These are phyloP conservation scores for Tokudaia muenninki DNA, from an alignment of 2,797 vertebrate genomes.

Conservation along the genomic window DNA sequence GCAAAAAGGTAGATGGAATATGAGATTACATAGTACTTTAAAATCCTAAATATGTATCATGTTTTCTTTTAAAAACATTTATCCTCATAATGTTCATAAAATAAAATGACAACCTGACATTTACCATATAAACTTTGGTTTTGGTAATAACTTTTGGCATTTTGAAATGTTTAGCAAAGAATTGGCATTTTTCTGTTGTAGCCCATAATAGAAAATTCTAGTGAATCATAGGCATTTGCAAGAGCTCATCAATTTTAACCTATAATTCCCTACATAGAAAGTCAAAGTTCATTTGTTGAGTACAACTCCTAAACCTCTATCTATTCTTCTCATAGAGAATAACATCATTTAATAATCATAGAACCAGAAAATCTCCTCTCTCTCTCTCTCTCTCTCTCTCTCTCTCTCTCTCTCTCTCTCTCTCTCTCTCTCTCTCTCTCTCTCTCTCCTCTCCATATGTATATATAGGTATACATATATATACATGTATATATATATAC, in stretches of 20 bases:
- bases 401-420: background rate
- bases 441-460: too few species aligned
- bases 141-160: background rate
- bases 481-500: background rate
- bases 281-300: background rate
- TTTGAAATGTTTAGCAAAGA: background rate
- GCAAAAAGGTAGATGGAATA: background rate
- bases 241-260: background rate
- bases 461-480: too few species aligned
- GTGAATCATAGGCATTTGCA: background rate
- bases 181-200: background rate
- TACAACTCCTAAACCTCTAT: background rate
- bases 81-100: background rate
- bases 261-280: background rate
- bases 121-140: background rate
- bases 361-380: background rate
- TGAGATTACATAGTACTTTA: background rate
- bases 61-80: conserved; percentile 27
- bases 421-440: background rate
- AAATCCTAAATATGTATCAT: background rate
- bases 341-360: background rate
- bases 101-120: background rate
- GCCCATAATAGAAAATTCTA: background rate
- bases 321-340: background rate
- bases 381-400: too few species aligned